Percentiles rank a stretch among this genome's conserved stretches.
These are phyloP conservation scores for Belgica antarctica DNA, from an alignment of 2,888 invertebrate species.

Conservation along the genomic window DNA sequence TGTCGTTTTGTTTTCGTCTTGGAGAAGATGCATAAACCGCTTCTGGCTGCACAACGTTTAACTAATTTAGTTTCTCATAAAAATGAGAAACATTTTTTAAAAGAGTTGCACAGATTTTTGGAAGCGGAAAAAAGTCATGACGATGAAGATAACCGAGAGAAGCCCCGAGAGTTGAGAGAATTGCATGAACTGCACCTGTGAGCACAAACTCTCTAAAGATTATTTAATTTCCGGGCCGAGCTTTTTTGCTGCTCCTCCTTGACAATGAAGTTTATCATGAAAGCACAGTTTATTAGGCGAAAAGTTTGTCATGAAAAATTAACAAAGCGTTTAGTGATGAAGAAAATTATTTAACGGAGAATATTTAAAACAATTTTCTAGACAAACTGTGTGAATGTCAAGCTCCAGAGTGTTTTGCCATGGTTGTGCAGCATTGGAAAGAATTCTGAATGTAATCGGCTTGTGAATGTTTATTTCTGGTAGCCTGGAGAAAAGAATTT, in stretches of 20 bases:
- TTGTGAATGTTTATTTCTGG: too few species aligned
- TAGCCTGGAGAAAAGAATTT: too few species aligned
- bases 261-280: constrained; percentile 3
- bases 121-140: neutral
- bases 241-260: neutral
- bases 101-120: neutral
- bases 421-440: too few species aligned
- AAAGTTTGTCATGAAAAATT: neutral
- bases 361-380: constrained; percentile 9
- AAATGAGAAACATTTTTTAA: neutral
- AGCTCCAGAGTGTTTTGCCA: too few species aligned
- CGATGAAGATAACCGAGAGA: too few species aligned
- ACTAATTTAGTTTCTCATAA: constrained; percentile 9
- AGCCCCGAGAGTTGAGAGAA: neutral
- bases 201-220: neutral
- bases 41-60: constrained; percentile 11
- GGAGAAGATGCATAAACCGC: constrained; percentile 1
- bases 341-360: neutral
- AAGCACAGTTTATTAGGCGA: neutral
- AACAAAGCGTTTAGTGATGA: neutral
- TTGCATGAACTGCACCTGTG: neutral
- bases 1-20: neutral
- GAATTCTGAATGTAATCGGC: too few species aligned
- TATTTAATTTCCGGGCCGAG: constrained; percentile 7
- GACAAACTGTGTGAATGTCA: too few species aligned